phyloP scores from a whole-genome alignment of 2,888 invertebrate genomes.

The Rhopalosiphum nymphaeae region DNA sequence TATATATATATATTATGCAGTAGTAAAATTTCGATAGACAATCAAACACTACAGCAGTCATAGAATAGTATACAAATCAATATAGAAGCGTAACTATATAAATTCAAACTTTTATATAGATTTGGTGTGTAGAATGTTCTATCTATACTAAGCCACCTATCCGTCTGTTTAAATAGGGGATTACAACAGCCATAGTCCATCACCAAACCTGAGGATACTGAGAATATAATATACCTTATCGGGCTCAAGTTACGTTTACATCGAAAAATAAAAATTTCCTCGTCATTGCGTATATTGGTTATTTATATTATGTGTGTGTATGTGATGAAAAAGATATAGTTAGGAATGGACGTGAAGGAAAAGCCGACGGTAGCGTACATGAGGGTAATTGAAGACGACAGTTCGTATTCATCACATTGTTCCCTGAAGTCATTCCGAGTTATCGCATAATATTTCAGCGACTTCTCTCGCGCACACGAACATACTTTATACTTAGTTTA shows the following conservation, averaged over 20 bases:
- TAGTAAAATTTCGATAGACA: background rate
- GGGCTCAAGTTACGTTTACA: background rate
- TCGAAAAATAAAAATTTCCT: background rate
- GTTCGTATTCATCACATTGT: conserved; percentile 31
- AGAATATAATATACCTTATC: background rate
- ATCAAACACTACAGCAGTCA: background rate
- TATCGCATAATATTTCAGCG: conserved; percentile 34
- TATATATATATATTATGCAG: background rate
- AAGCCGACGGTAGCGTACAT: background rate
- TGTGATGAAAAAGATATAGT: background rate
- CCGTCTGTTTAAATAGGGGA: background rate
- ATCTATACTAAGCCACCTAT: background rate
- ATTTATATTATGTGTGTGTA: background rate
- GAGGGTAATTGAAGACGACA: conserved; percentile 35
- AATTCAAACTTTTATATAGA: background rate
- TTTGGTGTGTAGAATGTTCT: background rate
- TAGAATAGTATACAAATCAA: background rate
- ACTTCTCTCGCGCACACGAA: background rate
- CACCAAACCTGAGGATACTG: background rate
- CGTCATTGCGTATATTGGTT: background rate
- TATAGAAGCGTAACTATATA: background rate
- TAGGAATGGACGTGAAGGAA: background rate
- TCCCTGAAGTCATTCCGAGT: conserved; percentile 6
- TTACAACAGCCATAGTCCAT: background rate
- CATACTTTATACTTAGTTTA: background rate